These are phyloP conservation scores for Glossosoma conforme DNA, from an alignment of 1,140 invertebrate genomes.

Conservation along the genomic window DNA sequence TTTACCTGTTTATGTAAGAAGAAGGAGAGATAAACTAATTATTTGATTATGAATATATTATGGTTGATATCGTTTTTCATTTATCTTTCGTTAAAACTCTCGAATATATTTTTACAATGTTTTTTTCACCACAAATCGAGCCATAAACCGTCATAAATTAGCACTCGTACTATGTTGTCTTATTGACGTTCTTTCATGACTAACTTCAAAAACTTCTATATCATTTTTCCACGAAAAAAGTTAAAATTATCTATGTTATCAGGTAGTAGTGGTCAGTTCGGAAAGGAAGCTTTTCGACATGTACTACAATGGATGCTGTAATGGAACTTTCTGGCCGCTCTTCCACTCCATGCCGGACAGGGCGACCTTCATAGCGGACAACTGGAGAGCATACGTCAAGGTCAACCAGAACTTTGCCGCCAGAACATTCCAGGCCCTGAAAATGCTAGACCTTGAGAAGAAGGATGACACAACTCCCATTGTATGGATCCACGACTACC, in stretches of 20 bases:
- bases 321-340: slow-evolving; percentile 86
- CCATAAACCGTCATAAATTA: too few species aligned
- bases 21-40: too few species aligned
- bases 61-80: too few species aligned
- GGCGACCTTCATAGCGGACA: slow-evolving; percentile 70
- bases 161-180: too few species aligned
- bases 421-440: slow-evolving; percentile 69
- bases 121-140: too few species aligned
- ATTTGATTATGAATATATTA: too few species aligned
- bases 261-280: slow-evolving; percentile 77
- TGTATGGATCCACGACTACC: slow-evolving; percentile 91
- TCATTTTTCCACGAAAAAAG: neutral
- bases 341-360: slow-evolving; percentile 86
- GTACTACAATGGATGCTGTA: slow-evolving; percentile 90
- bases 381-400: slow-evolving; percentile 77
- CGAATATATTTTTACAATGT: too few species aligned
- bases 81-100: too few species aligned
- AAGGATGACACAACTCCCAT: slow-evolving; percentile 61
- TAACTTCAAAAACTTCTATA: neutral
- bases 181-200: too few species aligned
- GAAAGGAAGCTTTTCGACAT: slow-evolving; percentile 70
- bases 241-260: neutral
- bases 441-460: slow-evolving; percentile 55
- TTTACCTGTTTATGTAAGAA: too few species aligned
- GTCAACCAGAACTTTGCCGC: slow-evolving; percentile 80